Conservation (phyloP, 2,797 vertebrate genomes). For the Carcharodon carcharias region DNA sequence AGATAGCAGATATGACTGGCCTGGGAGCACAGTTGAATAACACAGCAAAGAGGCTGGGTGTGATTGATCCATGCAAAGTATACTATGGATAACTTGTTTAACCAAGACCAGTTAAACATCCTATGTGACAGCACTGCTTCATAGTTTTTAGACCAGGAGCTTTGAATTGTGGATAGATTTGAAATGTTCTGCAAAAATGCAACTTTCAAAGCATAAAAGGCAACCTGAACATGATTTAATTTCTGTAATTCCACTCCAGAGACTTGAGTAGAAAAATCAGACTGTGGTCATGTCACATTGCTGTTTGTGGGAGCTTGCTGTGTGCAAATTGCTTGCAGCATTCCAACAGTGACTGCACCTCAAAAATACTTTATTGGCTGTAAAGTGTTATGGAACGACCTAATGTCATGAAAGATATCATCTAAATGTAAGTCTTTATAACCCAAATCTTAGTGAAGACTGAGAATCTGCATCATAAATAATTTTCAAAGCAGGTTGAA, state of each 20-base stretch:
- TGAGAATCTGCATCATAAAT: neutral
- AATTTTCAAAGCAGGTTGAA: neutral
- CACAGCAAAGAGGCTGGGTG: neutral
- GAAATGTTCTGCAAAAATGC: neutral
- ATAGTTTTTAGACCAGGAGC: neutral
- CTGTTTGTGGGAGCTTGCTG: neutral
- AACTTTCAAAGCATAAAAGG: neutral
- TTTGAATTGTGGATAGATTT: neutral
- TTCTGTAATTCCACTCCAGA: neutral
- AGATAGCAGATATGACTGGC: neutral
- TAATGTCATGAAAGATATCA: neutral
- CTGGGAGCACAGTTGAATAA: neutral
- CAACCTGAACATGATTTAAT: neutral
- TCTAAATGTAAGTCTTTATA: neutral
- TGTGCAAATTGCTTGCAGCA: neutral
- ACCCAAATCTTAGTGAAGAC: neutral
- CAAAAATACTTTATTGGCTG: neutral
- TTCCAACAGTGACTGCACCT: neutral
- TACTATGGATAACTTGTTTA: neutral
- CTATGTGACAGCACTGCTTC: neutral
- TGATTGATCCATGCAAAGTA: neutral
- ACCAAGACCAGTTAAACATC: neutral
- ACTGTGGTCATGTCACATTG: neutral
- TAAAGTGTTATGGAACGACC: neutral
- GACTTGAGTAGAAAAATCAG: neutral